Evolutionary conservation across 2,797 vertebrate genomes (phyloP).

Genomic region (Glossophaga mutica): DNA sequence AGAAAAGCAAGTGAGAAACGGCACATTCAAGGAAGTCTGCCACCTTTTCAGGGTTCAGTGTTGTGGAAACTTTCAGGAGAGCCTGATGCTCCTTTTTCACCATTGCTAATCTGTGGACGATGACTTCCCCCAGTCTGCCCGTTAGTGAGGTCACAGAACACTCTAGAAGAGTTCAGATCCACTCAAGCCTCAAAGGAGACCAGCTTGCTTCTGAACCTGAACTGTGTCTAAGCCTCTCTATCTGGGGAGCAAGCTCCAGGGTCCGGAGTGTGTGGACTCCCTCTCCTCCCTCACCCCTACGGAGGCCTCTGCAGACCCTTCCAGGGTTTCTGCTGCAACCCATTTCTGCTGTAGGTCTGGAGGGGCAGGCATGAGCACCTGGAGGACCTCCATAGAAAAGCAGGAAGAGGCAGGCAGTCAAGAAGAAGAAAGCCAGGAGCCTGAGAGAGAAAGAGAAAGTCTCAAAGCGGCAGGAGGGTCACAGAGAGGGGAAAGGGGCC

Average conservation of each 20-base stretch:
- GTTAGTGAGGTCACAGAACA: not conserved
- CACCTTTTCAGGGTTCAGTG: not conserved
- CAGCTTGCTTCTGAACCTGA: not conserved
- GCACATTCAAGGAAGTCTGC: slow-evolving; percentile 6
- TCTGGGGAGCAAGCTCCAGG: not conserved
- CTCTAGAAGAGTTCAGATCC: not conserved
- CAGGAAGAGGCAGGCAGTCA: not conserved
- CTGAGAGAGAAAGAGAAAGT: not conserved
- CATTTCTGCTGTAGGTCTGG: not conserved
- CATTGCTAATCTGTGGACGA: not conserved
- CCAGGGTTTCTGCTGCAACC: rapidly evolving
- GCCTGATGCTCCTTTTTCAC: not conserved
- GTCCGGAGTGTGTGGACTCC: not conserved
- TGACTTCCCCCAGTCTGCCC: not conserved
- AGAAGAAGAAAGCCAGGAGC: not conserved
- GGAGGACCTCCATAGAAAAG: not conserved
- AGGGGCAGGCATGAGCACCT: not conserved
- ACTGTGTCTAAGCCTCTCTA: not conserved
- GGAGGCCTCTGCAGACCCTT: not conserved
- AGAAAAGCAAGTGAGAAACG: slow-evolving; percentile 48
- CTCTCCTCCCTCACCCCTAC: not conserved
- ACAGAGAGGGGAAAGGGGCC: not conserved
- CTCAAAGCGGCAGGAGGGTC: not conserved
- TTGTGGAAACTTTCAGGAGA: not conserved
- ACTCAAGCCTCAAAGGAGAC: not conserved